Base-by-base conservation (phyloP, 2,797 vertebrate species). In the Notolepis coatsorum region DNA sequence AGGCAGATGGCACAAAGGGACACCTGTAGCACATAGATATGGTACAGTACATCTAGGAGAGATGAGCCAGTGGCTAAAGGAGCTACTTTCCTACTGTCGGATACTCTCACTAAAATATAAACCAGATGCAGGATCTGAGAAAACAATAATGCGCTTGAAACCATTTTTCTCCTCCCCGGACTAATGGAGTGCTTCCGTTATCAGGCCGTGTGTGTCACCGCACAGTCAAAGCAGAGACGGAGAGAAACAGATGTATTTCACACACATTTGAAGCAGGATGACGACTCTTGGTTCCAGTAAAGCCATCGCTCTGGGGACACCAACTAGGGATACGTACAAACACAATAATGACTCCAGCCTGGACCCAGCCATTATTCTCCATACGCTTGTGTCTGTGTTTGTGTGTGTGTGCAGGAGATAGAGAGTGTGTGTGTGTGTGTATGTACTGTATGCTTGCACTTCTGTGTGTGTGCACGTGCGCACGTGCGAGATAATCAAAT, bases 231-330 rank as follows among this genome's bases (percentile, higher is more conserved):
- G 76, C 56, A 18, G 20, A 62, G 41, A 63, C 27, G 64, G 43
- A 64, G 61, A 79, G 73, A 82, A 68, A 79, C 65, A 86, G 75
- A 83, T 81, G 63, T 63, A 53, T 68, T 58, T 46, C 56, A 54
- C 41, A 57, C 38, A 52, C 68, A 41, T 67, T 62, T 53, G 41
- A 17, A 2, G 48, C 68, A 85, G 67, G 67, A 55, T 60, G 70
- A 61, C 24, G 39, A 9, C 10, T 0, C 42, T 72, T 45, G 45
- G 53, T 61, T 63, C 41, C 21, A 21, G 74, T 76, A 82, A 84
- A n/a, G 78, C 54, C 51, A 73, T 77, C 1, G 27, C 76, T 65
- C 52, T 38, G 41, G 77, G 68, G 71, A 61, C 61, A 75, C 69
- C 72, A 61, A 65, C 65, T 13, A 38, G 56, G 69, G 63, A 63